phyloP scores from a whole-genome alignment of 1,140 invertebrate species.

The Dinoponera quadriceps region DNA sequence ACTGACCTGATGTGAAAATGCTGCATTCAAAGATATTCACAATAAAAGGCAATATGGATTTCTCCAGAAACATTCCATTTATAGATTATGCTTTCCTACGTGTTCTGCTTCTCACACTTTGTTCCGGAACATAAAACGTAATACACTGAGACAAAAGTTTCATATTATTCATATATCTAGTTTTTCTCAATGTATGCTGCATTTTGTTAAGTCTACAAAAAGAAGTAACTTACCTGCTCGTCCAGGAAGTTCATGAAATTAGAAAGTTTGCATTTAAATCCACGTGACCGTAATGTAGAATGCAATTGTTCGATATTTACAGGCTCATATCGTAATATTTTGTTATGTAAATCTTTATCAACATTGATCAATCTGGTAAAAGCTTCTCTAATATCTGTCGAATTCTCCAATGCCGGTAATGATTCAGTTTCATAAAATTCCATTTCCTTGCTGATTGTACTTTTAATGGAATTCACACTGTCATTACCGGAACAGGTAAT shows the following conservation, averaged over 20 bases:
- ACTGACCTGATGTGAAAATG: constrained; percentile 22
- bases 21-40: background rate
- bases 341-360: constrained; percentile 80
- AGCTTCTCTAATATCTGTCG: constrained; percentile 69
- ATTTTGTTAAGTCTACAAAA: background rate
- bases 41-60: constrained; percentile 6
- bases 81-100: constrained; percentile 47
- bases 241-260: constrained; percentile 84
- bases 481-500: constrained; percentile 30
- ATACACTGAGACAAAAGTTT: constrained; percentile 76
- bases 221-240: constrained; percentile 80
- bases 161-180: constrained; percentile 15
- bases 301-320: constrained; percentile 82
- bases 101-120: constrained; percentile 42
- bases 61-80: background rate
- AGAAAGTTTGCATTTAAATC: constrained; percentile 82
- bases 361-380: constrained; percentile 78
- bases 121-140: constrained; percentile 72
- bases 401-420: background rate
- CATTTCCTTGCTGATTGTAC: constrained; percentile 69
- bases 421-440: constrained; percentile 64
- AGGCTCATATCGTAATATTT: constrained; percentile 85
- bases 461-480: constrained; percentile 20
- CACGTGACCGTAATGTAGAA: constrained; percentile 77
- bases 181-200: background rate